Percentiles rank a stretch among this genome's conserved stretches.
Conservation (phyloP, 1,140 invertebrate species). For the Belonocnema kinseyi region DNA sequence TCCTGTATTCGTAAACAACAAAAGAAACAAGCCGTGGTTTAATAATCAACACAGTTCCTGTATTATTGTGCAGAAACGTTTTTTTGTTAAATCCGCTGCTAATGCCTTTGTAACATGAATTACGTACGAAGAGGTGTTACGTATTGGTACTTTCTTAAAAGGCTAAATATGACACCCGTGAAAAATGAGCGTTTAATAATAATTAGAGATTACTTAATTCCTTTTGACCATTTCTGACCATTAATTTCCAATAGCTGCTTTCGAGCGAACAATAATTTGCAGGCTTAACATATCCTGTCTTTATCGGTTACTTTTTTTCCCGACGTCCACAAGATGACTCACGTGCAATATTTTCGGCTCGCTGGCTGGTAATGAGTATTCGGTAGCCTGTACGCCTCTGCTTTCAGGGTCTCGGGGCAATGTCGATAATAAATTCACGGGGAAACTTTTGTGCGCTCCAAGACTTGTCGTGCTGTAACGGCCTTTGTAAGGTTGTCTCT, state of each 20-base stretch:
- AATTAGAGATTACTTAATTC: constrained; percentile 11
- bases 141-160: too few species aligned
- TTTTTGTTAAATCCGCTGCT: too few species aligned
- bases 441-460: background rate
- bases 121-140: too few species aligned
- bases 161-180: background rate
- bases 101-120: too few species aligned
- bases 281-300: background rate
- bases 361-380: background rate
- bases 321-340: background rate
- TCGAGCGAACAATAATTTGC: background rate
- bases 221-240: background rate
- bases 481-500: too few species aligned
- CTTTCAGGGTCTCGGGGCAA: background rate
- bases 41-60: too few species aligned
- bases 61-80: too few species aligned
- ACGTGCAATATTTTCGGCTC: constrained; percentile 2
- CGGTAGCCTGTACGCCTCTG: constrained; percentile 7
- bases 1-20: too few species aligned
- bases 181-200: constrained; percentile 1
- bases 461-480: constrained; percentile 5
- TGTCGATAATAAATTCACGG: constrained; percentile 12
- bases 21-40: too few species aligned
- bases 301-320: background rate
- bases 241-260: constrained; percentile 9